Conservation (phyloP, 2,113 vertebrate species). For the Lonchura striata region DNA sequence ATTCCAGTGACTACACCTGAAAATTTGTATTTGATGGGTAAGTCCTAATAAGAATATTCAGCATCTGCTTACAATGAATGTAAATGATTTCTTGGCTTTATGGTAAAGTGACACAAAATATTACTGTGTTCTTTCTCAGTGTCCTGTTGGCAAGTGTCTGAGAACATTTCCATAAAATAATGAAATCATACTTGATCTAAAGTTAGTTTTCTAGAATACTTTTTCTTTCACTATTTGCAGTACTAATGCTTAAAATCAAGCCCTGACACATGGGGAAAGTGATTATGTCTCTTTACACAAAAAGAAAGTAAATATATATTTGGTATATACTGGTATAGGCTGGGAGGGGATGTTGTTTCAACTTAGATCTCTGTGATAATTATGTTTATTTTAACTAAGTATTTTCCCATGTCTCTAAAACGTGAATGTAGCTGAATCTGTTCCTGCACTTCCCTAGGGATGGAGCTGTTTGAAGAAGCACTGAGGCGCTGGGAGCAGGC, state of each 20-base stretch:
- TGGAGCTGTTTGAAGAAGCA: constrained; percentile 97
- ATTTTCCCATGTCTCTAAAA: neutral
- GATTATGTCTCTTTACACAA: neutral
- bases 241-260: neutral
- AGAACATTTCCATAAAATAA: neutral
- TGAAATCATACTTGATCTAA: neutral
- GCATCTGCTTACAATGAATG: neutral
- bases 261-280: neutral
- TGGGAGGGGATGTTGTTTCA: neutral
- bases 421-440: neutral
- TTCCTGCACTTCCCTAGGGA: constrained; percentile 74
- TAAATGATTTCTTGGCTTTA: neutral
- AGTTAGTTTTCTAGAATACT: neutral
- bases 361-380: neutral
- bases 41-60: neutral
- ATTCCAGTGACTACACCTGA: constrained; percentile 92
- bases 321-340: neutral
- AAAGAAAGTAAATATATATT: neutral
- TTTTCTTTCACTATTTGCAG: neutral
- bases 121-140: neutral
- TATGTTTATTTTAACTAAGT: neutral
- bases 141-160: neutral
- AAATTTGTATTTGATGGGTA: constrained; percentile 97
- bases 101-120: neutral
- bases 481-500: constrained; percentile 93